These are phyloP conservation scores for Hemichromis elongatus DNA, from an alignment of 2,113 vertebrate genomes.

Conservation along the genomic window DNA sequence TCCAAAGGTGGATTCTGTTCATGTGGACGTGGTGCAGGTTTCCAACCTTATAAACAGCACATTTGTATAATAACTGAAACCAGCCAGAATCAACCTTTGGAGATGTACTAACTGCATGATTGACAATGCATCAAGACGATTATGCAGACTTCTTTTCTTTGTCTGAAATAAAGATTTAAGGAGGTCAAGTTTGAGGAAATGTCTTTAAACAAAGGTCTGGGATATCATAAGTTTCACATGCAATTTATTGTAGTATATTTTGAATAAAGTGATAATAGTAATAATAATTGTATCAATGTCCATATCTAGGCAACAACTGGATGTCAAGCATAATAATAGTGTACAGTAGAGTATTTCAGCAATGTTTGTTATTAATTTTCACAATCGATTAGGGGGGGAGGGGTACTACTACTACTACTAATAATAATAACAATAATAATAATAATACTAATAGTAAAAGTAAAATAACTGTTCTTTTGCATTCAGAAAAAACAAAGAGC, in stretches of 20 bases:
- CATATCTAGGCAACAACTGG: background rate
- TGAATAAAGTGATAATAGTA: background rate
- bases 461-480: background rate
- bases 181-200: background rate
- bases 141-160: too few species aligned
- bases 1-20: too few species aligned
- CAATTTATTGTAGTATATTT: background rate
- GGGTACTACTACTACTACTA: too few species aligned
- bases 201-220: background rate
- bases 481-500: background rate
- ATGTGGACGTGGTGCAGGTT: too few species aligned
- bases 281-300: background rate
- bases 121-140: too few species aligned
- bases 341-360: background rate
- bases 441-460: background rate
- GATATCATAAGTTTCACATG: background rate
- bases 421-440: too few species aligned
- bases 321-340: background rate
- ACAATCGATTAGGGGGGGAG: background rate
- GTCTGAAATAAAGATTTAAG: background rate
- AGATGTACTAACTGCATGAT: too few species aligned
- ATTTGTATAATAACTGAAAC: too few species aligned
- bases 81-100: too few species aligned
- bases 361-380: background rate
- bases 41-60: too few species aligned